These are phyloP conservation scores for Macrosiphum euphorbiae DNA, from an alignment of 2,888 invertebrate species.

Conservation along the genomic window DNA sequence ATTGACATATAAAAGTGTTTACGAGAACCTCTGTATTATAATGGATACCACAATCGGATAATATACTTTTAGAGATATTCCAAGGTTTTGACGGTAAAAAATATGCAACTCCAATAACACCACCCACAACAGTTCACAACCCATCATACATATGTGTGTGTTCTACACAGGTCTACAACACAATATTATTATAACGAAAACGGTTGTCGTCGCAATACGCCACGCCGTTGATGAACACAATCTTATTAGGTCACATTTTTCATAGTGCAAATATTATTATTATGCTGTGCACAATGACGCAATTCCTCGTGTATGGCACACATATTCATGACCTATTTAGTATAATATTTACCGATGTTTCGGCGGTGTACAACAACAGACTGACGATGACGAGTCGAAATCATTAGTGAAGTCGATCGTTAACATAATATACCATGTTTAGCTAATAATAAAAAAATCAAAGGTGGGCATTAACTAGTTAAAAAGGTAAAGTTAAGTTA, in stretches of 20 bases:
- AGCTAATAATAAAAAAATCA: too few relatives aligned
- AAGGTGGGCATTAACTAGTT: too few relatives aligned
- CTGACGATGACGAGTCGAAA: not conserved
- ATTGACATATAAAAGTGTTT: too few relatives aligned
- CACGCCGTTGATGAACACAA: not conserved
- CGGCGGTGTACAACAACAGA: not conserved
- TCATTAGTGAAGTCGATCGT: not conserved
- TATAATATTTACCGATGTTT: not conserved
- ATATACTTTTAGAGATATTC: not conserved
- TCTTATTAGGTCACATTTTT: slow-evolving; percentile 1
- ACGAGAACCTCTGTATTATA: too few relatives aligned
- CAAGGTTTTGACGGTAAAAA: not conserved
- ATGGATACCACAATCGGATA: too few relatives aligned
- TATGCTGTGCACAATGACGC: not conserved
- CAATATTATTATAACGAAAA: not conserved
- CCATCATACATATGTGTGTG: not conserved
- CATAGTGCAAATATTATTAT: not conserved
- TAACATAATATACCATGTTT: too few relatives aligned
- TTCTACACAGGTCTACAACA: not conserved
- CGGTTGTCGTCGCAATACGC: not conserved
- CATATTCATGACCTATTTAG: not conserved
- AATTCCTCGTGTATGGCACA: not conserved
- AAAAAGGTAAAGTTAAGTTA: too few relatives aligned
- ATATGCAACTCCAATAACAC: not conserved
- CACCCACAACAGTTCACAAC: not conserved